Percentiles rank a stretch among this genome's conserved stretches.
Evolutionary conservation across 1,140 invertebrate genomes (phyloP).

Genomic region (Spodoptera litura): DNA sequence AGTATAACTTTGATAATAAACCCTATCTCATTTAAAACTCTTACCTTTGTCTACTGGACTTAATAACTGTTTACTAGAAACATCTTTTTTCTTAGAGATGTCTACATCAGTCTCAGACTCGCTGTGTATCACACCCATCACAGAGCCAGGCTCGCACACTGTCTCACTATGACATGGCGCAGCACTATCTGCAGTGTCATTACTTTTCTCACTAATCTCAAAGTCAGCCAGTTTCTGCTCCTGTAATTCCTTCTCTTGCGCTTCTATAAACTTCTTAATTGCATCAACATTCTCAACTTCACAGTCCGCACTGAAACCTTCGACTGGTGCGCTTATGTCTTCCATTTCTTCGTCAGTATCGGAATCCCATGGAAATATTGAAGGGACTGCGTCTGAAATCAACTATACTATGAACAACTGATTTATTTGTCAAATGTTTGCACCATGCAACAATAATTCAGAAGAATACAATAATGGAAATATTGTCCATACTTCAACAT

Average conservation of each 20-base stretch:
- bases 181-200: slow-evolving; percentile 17
- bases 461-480: slow-evolving; percentile 6
- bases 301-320: slow-evolving; percentile 25
- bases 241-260: slow-evolving; percentile 64
- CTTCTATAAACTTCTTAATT: slow-evolving; percentile 75
- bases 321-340: slow-evolving; percentile 12
- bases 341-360: slow-evolving; percentile 37
- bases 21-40: neutral
- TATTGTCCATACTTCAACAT: neutral
- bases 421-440: neutral
- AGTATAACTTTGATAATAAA: too few relatives aligned
- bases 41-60: slow-evolving; percentile 60
- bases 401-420: slow-evolving; percentile 5
- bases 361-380: slow-evolving; percentile 74
- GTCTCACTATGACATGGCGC: slow-evolving; percentile 46
- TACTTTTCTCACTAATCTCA: neutral
- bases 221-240: slow-evolving; percentile 31
- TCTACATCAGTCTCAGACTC: slow-evolving; percentile 69
- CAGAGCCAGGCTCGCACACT: slow-evolving; percentile 54
- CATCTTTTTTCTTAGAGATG: slow-evolving; percentile 57
- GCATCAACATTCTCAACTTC: slow-evolving; percentile 75
- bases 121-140: slow-evolving; percentile 72
- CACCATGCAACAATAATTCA: slow-evolving; percentile 35
- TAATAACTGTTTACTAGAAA: slow-evolving; percentile 54
- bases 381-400: slow-evolving; percentile 71